phyloP scores from a whole-genome alignment of 2,113 vertebrate genomes.

The Phylloscopus whistleri region DNA sequence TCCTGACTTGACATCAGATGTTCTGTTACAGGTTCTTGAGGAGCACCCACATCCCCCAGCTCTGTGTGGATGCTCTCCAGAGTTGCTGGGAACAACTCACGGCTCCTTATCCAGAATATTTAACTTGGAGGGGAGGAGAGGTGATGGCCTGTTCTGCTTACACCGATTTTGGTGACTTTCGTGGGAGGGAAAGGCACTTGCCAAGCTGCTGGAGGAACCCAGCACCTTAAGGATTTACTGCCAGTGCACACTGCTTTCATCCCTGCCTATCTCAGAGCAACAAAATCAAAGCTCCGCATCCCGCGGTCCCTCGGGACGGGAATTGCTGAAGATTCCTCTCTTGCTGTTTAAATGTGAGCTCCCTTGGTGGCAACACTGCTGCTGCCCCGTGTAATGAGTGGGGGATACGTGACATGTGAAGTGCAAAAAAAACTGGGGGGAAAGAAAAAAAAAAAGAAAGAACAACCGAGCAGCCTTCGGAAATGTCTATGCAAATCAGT shows the following conservation, averaged over 20 bases:
- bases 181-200: background rate
- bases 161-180: background rate
- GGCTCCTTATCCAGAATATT: background rate
- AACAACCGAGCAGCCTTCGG: background rate
- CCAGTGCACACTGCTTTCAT: background rate
- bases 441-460: too few species aligned
- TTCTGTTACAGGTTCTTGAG: background rate
- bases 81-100: background rate
- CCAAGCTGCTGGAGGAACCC: background rate
- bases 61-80: background rate
- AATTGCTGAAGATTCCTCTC: constrained; percentile 5
- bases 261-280: constrained; percentile 16
- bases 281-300: constrained; percentile 27
- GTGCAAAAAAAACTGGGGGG: background rate
- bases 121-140: background rate
- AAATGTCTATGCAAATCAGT: constrained; percentile 44
- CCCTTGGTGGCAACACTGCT: background rate
- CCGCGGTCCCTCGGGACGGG: background rate
- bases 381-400: background rate
- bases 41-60: background rate
- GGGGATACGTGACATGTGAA: background rate
- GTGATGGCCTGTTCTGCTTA: background rate
- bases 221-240: background rate
- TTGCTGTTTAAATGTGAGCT: constrained; percentile 11
- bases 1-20: background rate